phyloP scores from a whole-genome alignment of 2,113 vertebrate genomes.

The Vulpes ferrilata region DNA sequence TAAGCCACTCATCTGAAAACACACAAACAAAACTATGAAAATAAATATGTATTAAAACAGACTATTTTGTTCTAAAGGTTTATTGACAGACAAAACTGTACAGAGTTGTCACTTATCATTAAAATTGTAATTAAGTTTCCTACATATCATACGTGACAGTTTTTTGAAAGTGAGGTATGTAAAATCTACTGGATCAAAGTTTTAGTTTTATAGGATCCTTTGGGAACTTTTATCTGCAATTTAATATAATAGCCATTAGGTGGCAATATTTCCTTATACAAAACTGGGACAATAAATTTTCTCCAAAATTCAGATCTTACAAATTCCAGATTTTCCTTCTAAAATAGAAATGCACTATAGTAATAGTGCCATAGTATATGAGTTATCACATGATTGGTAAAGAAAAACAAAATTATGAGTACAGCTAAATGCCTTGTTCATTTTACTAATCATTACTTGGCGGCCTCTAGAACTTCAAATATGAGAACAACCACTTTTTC shows the following conservation, averaged over 20 bases:
- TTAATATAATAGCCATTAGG: background rate
- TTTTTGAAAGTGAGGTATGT: background rate
- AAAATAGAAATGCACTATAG: conserved; percentile 28
- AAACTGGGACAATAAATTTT: background rate
- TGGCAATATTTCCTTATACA: background rate
- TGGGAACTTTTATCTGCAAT: conserved; percentile 35
- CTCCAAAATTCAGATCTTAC: background rate
- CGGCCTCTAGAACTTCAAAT: background rate
- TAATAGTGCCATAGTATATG: background rate
- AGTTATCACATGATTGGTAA: background rate
- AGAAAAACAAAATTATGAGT: background rate
- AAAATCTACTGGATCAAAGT: background rate
- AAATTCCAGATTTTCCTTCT: conserved; percentile 46
- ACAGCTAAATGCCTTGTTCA: background rate
- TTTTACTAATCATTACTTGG: background rate
- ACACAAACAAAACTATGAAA: background rate
- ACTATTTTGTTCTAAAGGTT: background rate
- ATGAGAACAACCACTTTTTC: background rate
- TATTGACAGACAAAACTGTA: background rate
- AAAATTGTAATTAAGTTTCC: background rate
- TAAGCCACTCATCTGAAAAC: background rate
- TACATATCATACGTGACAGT: background rate
- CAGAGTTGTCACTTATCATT: background rate
- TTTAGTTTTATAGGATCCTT: background rate
- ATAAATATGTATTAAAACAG: background rate